These are phyloP conservation scores for Anomalospiza imberbis DNA, from an alignment of 2,797 vertebrate species.

Conservation along the genomic window DNA sequence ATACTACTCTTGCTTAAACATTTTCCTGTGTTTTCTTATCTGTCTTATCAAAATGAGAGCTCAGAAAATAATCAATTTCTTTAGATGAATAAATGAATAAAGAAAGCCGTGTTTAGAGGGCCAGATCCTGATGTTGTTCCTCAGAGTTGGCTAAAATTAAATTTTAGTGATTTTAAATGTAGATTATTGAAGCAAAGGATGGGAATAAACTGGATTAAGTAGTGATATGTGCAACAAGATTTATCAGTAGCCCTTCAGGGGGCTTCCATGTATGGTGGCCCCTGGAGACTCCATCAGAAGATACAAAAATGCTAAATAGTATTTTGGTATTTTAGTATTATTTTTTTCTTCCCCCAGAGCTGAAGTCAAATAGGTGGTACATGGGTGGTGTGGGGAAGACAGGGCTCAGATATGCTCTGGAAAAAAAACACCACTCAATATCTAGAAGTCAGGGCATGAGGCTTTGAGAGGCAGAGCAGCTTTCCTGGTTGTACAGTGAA, in stretches of 20 bases:
- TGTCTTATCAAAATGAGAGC: not conserved
- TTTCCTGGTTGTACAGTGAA: not conserved
- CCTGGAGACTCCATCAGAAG: not conserved
- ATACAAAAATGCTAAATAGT: not conserved
- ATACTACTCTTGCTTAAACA: not conserved
- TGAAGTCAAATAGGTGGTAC: not conserved
- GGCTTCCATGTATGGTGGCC: fast-evolving
- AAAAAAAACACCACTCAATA: not conserved
- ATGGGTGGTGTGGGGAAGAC: not conserved
- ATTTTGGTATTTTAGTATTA: not conserved
- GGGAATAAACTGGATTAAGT: not conserved
- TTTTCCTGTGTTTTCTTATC: not conserved
- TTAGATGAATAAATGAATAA: not conserved
- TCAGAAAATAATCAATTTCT: not conserved
- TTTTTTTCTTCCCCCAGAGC: too few relatives aligned
- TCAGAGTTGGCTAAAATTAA: not conserved
- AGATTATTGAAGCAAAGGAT: not conserved
- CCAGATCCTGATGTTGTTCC: not conserved
- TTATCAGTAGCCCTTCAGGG: not conserved
- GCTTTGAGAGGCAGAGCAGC: not conserved
- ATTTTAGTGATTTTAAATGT: not conserved
- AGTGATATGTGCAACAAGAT: not conserved
- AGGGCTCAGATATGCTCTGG: not conserved
- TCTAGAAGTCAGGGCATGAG: not conserved
- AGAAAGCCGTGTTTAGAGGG: not conserved